A percentile compares a stretch with the other conserved stretches of the same genome.
Conservation (phyloP, 2,888 invertebrate species). For the Mythimna albipuncta region DNA sequence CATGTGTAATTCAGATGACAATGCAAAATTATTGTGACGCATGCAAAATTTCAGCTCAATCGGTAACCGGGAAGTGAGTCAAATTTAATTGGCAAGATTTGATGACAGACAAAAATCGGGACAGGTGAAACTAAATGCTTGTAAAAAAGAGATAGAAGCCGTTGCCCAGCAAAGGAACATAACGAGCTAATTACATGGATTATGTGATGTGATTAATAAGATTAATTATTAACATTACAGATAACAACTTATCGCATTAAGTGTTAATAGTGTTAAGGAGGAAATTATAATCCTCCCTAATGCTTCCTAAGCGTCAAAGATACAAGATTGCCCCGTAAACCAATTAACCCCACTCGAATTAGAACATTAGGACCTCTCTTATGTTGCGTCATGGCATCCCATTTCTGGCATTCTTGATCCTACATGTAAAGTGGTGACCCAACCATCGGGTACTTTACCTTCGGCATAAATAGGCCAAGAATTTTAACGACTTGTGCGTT, state of each 20-base stretch:
- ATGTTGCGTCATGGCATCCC: conserved; percentile 12
- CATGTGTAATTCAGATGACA: no score
- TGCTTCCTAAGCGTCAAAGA: conserved; percentile 7
- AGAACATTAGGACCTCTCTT: conserved; percentile 9
- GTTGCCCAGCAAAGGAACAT: no score
- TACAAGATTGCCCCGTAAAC: conserved; percentile 19
- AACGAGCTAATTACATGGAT: no score
- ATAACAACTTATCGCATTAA: conserved; percentile 9
- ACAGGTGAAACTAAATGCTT: no score
- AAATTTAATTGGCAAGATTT: no score
- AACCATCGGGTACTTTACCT: neutral
- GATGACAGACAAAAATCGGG: no score
- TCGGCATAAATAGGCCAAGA: neutral
- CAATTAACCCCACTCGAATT: conserved; percentile 35
- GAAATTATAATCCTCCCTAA: conserved; percentile 30
- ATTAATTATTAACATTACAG: neutral
- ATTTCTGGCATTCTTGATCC: conserved; percentile 27
- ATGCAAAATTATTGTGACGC: no score
- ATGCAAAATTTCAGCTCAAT: no score
- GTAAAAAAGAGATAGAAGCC: no score
- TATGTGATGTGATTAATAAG: neutral
- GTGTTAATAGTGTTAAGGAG: conserved; percentile 10
- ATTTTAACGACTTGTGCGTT: neutral
- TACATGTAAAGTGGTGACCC: neutral
- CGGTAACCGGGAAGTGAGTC: no score